Evolutionary conservation across 2,797 vertebrate species (phyloP), one percentile per base, ranked within the genome.

Genomic region (Enteromius afrohamiltoni): DNA sequence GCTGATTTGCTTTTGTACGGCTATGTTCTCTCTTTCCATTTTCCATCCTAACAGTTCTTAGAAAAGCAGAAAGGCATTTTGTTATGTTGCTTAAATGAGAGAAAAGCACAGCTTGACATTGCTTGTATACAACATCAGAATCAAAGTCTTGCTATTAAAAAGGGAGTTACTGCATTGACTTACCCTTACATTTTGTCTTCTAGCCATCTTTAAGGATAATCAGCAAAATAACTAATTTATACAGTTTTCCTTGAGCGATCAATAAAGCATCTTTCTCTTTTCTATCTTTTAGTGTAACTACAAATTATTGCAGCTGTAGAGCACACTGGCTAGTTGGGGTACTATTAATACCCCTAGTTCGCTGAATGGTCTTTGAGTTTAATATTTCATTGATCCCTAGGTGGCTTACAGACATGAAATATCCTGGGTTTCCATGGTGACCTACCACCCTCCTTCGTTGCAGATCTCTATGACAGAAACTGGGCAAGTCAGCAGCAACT

Each of bases 341-440:
- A 67, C 47, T 69, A 77, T 82, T 82, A 85, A 71, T 71, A 71
- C 29, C 45, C 34, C 34, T 82, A 51, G 40, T 80, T 51, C 70
- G 71, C 51, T 37, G 62, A 73, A 80, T 49, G 65, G 83, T 73
- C 60, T 79, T 79, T 77, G 45, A 47, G 79, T 82, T 82, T 82
- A 82, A 71, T 64, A 85, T 82, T 77, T 71, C 79, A 71, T 78
- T 78, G 75, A 85, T 82, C 68, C 84, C 76, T 73, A 21, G 68
- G 80, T 85, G 84, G 67, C 80, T 85, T 73, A 78, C 79, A 82
- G 55, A 73, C 55, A 64, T 70, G 67, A 77, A 82, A 82, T 67
- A 49, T 65, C 80, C 68, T 67, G 68, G 69, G 85, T 86, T 86
- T 83, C 80, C 85, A 86, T 86, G 80, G 75, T 79, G 76, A 86